phyloP scores from a whole-genome alignment of 2,797 vertebrate species.

The Gouania willdenowi region DNA sequence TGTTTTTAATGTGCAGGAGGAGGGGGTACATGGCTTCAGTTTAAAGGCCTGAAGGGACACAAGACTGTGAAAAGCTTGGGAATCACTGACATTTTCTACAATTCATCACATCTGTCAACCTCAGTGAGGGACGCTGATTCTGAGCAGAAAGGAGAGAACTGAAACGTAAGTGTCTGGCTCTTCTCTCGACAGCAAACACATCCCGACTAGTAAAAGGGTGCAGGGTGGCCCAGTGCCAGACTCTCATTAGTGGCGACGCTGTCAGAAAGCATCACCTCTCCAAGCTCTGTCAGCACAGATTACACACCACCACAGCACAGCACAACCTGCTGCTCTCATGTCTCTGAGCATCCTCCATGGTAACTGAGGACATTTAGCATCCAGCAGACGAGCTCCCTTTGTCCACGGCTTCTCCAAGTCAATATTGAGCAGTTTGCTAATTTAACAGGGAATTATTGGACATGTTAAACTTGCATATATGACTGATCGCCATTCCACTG shows the following conservation, averaged over 20 bases:
- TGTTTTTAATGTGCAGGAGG: too few species aligned
- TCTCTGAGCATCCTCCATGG: constrained; percentile 29
- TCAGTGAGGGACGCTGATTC: constrained; percentile 38
- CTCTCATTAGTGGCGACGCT: constrained; percentile 64
- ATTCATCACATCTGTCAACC: constrained; percentile 44
- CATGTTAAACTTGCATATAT: too few species aligned
- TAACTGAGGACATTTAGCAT: constrained; percentile 34
- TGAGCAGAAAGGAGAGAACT: constrained; percentile 46
- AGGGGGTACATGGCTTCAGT: too few species aligned
- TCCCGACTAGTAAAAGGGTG: constrained; percentile 64
- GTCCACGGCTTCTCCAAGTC: too few species aligned
- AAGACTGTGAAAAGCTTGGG: too few species aligned
- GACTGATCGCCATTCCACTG: too few species aligned
- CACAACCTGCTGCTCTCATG: constrained; percentile 52
- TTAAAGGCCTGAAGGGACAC: too few species aligned
- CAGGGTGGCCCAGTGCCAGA: constrained; percentile 56
- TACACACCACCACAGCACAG: constrained; percentile 46
- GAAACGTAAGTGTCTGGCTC: constrained; percentile 59
- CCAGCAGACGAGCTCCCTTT: too few species aligned
- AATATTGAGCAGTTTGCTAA: too few species aligned
- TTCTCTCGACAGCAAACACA: constrained; percentile 54
- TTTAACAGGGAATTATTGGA: too few species aligned
- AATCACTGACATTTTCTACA: too few species aligned
- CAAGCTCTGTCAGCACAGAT: constrained; percentile 52
- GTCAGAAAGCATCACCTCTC: constrained; percentile 63